phyloP scores from a whole-genome alignment of 2,113 vertebrate genomes.

The Labeo rohita region DNA sequence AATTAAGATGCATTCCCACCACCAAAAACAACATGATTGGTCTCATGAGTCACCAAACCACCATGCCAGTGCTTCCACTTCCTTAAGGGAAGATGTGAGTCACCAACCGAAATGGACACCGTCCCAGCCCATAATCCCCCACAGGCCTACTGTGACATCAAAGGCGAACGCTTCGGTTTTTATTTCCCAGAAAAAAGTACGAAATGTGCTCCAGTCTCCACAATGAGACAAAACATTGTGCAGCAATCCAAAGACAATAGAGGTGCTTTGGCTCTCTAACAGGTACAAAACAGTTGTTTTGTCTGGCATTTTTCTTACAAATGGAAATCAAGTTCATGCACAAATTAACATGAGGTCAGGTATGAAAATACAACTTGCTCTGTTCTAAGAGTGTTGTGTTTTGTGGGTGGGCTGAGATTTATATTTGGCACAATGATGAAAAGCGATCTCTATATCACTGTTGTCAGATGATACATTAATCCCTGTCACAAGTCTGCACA shows the following conservation, averaged over 20 bases:
- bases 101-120: slow-evolving; percentile 56
- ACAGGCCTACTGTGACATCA: slow-evolving; percentile 54
- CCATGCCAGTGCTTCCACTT: slow-evolving; percentile 52
- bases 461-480: slow-evolving; percentile 17
- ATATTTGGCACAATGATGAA: not conserved
- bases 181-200: slow-evolving; percentile 33
- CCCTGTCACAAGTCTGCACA: not conserved
- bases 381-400: not conserved
- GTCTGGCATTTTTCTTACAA: slow-evolving; percentile 44
- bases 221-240: not conserved
- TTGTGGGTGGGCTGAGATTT: slow-evolving; percentile 21
- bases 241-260: not conserved
- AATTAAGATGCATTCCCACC: not conserved
- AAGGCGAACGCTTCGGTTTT: slow-evolving; percentile 43
- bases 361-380: slow-evolving; percentile 41
- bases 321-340: slow-evolving; percentile 14
- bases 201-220: slow-evolving; percentile 12
- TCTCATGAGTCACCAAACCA: slow-evolving; percentile 47
- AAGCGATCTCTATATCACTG: slow-evolving; percentile 14
- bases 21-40: slow-evolving; percentile 17
- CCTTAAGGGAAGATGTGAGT: slow-evolving; percentile 70
- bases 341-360: slow-evolving; percentile 35
- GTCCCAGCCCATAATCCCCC: slow-evolving; percentile 58
- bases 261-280: not conserved
- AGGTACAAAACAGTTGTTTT: slow-evolving; percentile 50